Percentiles rank a stretch among this genome's conserved stretches.
Conservation (phyloP, 2,113 vertebrate species). For the Gymnogyps californianus region DNA sequence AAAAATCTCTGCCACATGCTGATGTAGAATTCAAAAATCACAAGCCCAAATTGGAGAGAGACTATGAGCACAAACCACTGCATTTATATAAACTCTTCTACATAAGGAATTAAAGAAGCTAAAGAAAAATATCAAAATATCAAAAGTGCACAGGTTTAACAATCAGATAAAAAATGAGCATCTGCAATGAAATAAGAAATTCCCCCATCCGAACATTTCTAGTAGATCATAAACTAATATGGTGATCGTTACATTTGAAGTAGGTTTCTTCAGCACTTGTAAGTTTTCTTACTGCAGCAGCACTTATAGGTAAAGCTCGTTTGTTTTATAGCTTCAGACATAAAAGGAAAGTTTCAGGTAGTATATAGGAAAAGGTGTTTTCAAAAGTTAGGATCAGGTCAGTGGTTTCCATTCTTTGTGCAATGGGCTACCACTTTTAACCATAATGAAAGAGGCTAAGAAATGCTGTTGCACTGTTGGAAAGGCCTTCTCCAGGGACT, state of each 20-base stretch:
- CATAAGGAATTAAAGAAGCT: slow-evolving; percentile 74
- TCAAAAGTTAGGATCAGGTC: slow-evolving; percentile 38
- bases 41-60: slow-evolving; percentile 49
- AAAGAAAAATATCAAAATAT: slow-evolving; percentile 82
- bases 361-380: slow-evolving; percentile 42
- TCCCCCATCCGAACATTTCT: slow-evolving; percentile 35
- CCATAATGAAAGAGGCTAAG: slow-evolving; percentile 60
- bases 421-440: slow-evolving; percentile 67
- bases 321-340: slow-evolving; percentile 58
- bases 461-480: slow-evolving; percentile 75
- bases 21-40: slow-evolving; percentile 53
- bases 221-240: slow-evolving; percentile 51
- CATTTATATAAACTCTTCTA: slow-evolving; percentile 79
- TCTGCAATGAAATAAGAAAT: slow-evolving; percentile 60
- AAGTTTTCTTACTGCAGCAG: slow-evolving; percentile 82
- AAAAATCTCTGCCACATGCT: slow-evolving; percentile 61
- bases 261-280: slow-evolving; percentile 76
- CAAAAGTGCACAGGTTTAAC: slow-evolving; percentile 92
- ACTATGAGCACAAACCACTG: slow-evolving; percentile 75
- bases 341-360: slow-evolving; percentile 57
- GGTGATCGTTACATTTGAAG: slow-evolving; percentile 51
- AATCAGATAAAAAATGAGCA: slow-evolving; percentile 70
- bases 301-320: slow-evolving; percentile 71
- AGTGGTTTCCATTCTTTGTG: slow-evolving; percentile 78
- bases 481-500: slow-evolving; percentile 80